Conservation (phyloP, 1,140 invertebrate species). For the Lepeophtheirus salmonis region DNA sequence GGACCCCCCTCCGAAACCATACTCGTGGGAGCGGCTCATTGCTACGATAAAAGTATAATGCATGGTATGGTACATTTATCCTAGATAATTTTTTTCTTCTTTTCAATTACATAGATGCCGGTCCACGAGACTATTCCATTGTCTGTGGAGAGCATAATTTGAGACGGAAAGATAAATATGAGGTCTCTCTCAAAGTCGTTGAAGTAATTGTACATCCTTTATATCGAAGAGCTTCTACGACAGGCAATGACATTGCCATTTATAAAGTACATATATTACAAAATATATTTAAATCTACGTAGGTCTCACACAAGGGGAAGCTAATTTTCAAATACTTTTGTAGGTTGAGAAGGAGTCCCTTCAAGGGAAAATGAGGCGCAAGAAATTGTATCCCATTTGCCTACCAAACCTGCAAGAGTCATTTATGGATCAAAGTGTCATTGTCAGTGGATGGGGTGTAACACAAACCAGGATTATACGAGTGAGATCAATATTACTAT, state of each 20-base stretch:
- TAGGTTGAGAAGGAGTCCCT: slow-evolving; percentile 4
- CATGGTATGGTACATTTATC: not conserved
- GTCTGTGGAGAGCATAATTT: slow-evolving; percentile 11
- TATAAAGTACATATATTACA: slow-evolving; percentile 12
- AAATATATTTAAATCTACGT: too few relatives aligned
- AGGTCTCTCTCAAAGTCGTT: slow-evolving; percentile 2
- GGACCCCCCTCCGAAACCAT: slow-evolving; percentile 12
- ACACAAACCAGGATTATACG: not conserved
- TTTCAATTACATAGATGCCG: not conserved
- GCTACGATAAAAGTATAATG: slow-evolving; percentile 8
- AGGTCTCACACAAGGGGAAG: too few relatives aligned
- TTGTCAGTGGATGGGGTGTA: slow-evolving; percentile 4
- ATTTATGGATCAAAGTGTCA: not conserved
- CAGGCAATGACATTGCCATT: slow-evolving; percentile 18
- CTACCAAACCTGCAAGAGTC: not conserved
- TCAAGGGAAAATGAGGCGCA: not conserved
- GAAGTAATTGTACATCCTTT: not conserved
- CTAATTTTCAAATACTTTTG: too few relatives aligned
- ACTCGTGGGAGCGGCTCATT: slow-evolving; percentile 17
- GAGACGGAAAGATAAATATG: not conserved
- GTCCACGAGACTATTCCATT: not conserved
- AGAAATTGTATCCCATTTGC: slow-evolving; percentile 1
- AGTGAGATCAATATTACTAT: not conserved
- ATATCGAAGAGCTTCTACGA: not conserved
- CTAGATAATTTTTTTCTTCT: not conserved